Evolutionary conservation across 2,797 vertebrate genomes (phyloP).

Genomic region (Poeciliopsis turneri): DNA sequence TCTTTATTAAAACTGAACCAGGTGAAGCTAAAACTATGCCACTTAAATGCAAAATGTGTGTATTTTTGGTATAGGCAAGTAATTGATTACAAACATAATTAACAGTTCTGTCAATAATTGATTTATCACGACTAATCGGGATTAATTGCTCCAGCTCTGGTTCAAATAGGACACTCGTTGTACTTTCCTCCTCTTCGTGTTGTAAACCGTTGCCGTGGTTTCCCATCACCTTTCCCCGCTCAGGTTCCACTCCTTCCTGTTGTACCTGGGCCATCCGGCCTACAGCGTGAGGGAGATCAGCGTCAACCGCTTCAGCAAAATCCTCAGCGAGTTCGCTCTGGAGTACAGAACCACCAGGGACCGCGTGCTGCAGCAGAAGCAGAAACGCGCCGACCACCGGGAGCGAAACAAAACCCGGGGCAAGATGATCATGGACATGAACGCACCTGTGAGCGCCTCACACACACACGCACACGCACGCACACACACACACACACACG

Average conservation of each 20-base stretch:
- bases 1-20: too few species aligned
- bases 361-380: slow-evolving; percentile 92
- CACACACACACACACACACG: not conserved
- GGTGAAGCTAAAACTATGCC: too few species aligned
- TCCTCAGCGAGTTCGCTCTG: slow-evolving; percentile 93
- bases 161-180: not conserved
- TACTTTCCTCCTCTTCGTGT: not conserved
- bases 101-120: too few species aligned
- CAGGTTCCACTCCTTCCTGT: slow-evolving; percentile 93
- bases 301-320: slow-evolving; percentile 93
- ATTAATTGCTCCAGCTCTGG: not conserved
- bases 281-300: slow-evolving; percentile 91
- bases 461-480: not conserved
- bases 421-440: slow-evolving; percentile 96
- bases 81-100: too few species aligned
- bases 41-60: too few species aligned
- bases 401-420: slow-evolving; percentile 96
- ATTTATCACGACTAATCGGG: too few species aligned
- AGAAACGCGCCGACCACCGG: slow-evolving; percentile 92
- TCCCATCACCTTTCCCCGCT: not conserved
- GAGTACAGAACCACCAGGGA: slow-evolving; percentile 95
- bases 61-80: too few species aligned
- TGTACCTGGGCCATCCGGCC: slow-evolving; percentile 91
- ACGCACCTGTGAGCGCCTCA: slow-evolving; percentile 68
- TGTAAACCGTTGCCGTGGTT: not conserved